Percentiles rank a stretch among this genome's conserved stretches.
phyloP scores from a whole-genome alignment of 37 sponge, comb jelly and placozoan genomes.

The Hexactinellida sp. region DNA sequence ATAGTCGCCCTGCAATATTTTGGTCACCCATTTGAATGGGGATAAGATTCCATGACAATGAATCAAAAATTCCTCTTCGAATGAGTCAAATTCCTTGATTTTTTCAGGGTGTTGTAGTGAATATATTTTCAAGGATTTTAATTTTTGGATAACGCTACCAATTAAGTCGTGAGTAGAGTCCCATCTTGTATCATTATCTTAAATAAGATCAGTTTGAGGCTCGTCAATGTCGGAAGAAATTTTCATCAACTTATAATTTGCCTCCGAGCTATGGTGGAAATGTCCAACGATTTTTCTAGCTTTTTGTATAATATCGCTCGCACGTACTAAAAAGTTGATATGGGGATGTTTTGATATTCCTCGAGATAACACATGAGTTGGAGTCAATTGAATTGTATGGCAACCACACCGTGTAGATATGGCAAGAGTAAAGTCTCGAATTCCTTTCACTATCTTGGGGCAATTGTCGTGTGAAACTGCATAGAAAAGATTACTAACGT shows the following conservation, averaged over 20 bases:
- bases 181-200: slow-evolving; percentile 15
- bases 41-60: not conserved
- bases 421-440: not conserved
- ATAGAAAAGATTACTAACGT: not conserved
- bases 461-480: not conserved
- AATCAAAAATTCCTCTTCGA: slow-evolving; percentile 5
- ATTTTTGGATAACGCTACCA: not conserved
- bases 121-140: not conserved
- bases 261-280: not conserved
- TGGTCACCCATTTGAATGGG: not conserved
- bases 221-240: not conserved
- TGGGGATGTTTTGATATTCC: not conserved
- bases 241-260: not conserved
- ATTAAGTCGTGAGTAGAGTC: slow-evolving; percentile 12
- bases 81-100: not conserved
- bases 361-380: not conserved
- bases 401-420: not conserved
- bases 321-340: not conserved
- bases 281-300: not conserved
- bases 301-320: not conserved
- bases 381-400: not conserved
- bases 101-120: not conserved
- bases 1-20: not conserved
- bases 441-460: not conserved
- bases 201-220: not conserved